Base-by-base conservation (phyloP, 2,113 vertebrate species). In the Leptocoma aspasia region DNA sequence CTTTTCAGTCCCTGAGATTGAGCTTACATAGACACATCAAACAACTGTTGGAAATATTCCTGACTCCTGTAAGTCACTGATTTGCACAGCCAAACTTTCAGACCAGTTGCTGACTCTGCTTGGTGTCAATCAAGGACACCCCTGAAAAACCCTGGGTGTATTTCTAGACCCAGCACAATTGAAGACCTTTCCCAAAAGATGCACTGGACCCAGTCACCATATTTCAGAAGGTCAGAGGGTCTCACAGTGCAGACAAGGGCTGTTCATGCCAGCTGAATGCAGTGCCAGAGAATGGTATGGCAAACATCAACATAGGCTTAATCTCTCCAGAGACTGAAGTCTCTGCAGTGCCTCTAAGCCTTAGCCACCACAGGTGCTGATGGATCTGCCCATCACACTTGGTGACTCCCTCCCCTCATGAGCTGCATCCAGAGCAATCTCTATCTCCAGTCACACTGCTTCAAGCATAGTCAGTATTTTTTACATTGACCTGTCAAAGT, bases 91-190 rank as follows among this genome's bases (percentile, higher is more conserved):
- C 42, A 83, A 6, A n/a, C 20, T 57, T 14, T 31, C 39, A 21
- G 22, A 54, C 10, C 1, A 1, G 3, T 31, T 84, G 17, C 33
- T 53, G 13, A 22, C 37, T 37, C 17, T 50, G 47, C 44, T 89
- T 28, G 1, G 2, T n/a, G 41, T 7, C 0, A 6, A n/a, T 12
- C 6, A 44, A 41, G 9, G 10, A 26, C 0, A 2, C 9, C 10
- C 22, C 13, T 64, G 26, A 53, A 33, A 80, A 77, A n/a, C 6
- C 2, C 14, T 31, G 20, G 2, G 2, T 57, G 56, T 31, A 13
- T 9, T 35, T 86, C 5, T 22, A 66, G 57, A 59, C 16, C 24
- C 13, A 70, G 21, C 13, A 86, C 7, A 63, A 18, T 19, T 39
- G 24, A 47, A 65, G 6, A 63, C 8, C 2, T 18, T 66, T 57